These are phyloP conservation scores for Lindbergichthys nudifrons DNA, from an alignment of 2,797 vertebrate species.

Conservation along the genomic window DNA sequence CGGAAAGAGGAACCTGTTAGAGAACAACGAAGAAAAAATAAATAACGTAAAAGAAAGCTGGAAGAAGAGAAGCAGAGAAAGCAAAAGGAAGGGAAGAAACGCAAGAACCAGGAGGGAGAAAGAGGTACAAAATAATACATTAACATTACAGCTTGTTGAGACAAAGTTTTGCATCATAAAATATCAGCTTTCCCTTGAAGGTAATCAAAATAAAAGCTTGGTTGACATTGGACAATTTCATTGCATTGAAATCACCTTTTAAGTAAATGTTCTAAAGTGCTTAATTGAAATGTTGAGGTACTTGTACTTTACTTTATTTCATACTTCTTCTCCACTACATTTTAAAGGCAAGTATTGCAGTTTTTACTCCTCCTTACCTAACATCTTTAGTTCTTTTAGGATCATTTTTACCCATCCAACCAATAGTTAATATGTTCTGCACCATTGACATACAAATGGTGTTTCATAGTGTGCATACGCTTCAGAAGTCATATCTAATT, in stretches of 20 bases:
- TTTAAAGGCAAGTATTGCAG: too few species aligned
- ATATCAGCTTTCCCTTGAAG: neutral
- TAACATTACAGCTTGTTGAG: neutral
- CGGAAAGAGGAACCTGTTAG: slow-evolving; percentile 58
- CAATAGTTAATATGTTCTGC: neutral
- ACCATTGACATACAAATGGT: neutral
- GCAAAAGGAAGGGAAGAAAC: slow-evolving; percentile 43
- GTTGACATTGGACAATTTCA: too few species aligned
- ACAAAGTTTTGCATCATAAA: neutral
- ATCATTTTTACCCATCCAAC: neutral
- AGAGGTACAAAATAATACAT: slow-evolving; percentile 69
- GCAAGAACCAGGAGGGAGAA: slow-evolving; percentile 33
- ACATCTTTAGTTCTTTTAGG: neutral
- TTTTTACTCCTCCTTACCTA: neutral
- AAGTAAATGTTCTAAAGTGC: slow-evolving; percentile 1
- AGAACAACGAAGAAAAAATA: slow-evolving; percentile 49
- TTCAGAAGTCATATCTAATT: neutral
- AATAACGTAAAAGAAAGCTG: slow-evolving; percentile 21
- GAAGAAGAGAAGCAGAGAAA: slow-evolving; percentile 39
- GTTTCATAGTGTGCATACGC: neutral
- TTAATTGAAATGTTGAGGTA: neutral
- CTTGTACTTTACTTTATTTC: neutral
- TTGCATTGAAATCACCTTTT: neutral
- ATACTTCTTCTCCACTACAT: neutral
- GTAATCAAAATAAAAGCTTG: neutral